Base-by-base conservation (phyloP, 2,888 invertebrate species). In the Thecophora atra region DNA sequence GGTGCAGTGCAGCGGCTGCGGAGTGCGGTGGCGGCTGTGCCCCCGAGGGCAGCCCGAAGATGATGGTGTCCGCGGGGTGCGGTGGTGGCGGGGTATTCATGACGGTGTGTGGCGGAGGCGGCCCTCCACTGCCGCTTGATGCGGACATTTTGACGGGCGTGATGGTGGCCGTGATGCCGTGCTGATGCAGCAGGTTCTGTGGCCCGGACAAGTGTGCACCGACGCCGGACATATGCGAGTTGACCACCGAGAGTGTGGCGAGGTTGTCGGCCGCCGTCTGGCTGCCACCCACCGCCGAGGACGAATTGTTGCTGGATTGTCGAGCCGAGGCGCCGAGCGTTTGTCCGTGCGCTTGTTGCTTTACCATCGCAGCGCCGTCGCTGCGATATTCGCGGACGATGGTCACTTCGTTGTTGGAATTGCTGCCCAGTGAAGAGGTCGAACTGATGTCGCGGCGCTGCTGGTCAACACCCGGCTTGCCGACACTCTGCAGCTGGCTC, bases 221-320 rank as follows among this genome's bases (percentile, higher is more conserved):
- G 37, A 76, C 80, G 54, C 78, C 77, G 75, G 80, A 83, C 71
- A 86, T 80, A 42, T 87, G 87, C 11, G 89, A 87, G 81, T 88
- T 89, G 51, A 93, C 92, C 64, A 93, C 92, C 37, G 92, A 92
- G 1, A 93, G 85, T 0, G 93, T 93, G 0, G 93, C 93, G 64
- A 93, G 86, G 75, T 89, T 90, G 21, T 87, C 85, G 47, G 81
- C 77, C n/a, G 77, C 73, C 1, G 66, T 37, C 54, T 75, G 73
- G 60, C 19, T 24, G 63, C 24, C 47, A 47, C 28, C 51, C 24
- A 64, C 42, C 54, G 19, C 70, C 71, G 26, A 72, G 71, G 66
- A 58, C 24, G 72, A 60, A 37, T 63, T 28, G 68, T 70, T 30
- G 21, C 24, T 56, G 47, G 75, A 69, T 73, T 78, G 74, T 66